Conservation (phyloP, 2,888 invertebrate species). For the Bursaphelenchus okinawaensis region DNA sequence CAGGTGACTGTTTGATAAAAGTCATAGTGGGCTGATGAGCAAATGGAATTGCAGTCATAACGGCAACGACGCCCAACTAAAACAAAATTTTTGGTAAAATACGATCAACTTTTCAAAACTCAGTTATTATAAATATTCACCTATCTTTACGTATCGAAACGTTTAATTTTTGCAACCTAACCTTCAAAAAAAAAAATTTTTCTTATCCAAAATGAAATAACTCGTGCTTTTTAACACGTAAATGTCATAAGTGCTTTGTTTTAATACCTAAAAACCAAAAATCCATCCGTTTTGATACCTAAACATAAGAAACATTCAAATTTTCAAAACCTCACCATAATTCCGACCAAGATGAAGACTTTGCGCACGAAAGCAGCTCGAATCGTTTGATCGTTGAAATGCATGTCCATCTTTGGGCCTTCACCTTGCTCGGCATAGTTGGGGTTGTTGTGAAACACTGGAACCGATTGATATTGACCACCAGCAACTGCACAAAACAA, state of each 20-base stretch:
- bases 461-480: slow-evolving; percentile 12
- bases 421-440: slow-evolving; percentile 30
- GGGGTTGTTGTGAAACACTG: slow-evolving; percentile 21
- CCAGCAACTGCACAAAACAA: neutral
- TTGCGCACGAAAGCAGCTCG: slow-evolving; percentile 53
- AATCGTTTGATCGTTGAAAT: slow-evolving; percentile 48
- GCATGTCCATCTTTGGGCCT: slow-evolving; percentile 29
- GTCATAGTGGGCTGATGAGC: slow-evolving; percentile 29
- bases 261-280: no score
- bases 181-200: no score
- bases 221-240: no score
- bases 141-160: no score
- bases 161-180: no score
- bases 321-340: slow-evolving; percentile 39
- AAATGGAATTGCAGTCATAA: slow-evolving; percentile 50
- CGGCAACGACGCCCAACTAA: slow-evolving; percentile 47
- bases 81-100: no score
- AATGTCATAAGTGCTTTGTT: no score
- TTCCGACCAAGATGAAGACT: slow-evolving; percentile 47
- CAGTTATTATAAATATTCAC: neutral
- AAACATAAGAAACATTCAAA: neutral
- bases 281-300: no score
- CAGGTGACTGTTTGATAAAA: slow-evolving; percentile 26
- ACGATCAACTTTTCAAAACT: neutral
- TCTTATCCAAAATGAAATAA: no score